A percentile compares a stretch with the other conserved stretches of the same genome.
These are phyloP conservation scores for Pampusana beccarii DNA, from an alignment of 2,113 vertebrate species.

Conservation along the genomic window DNA sequence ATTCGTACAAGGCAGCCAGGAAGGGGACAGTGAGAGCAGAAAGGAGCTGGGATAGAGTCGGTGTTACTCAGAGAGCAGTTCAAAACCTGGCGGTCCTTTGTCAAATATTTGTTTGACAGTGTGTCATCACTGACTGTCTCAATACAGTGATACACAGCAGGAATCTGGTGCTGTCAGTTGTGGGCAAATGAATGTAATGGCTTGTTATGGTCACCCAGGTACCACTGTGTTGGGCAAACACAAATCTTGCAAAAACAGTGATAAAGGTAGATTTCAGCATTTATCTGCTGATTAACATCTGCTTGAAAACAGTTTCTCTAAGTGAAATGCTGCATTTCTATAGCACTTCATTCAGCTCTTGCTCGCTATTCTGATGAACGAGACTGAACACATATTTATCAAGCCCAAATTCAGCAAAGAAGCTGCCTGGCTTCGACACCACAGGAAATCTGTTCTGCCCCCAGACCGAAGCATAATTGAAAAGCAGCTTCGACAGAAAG, in stretches of 20 bases:
- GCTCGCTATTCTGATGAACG: neutral
- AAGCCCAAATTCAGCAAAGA: constrained; percentile 10
- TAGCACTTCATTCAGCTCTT: neutral
- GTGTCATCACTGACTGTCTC: neutral
- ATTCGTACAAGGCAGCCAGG: neutral
- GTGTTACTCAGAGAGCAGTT: neutral
- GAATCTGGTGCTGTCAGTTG: neutral
- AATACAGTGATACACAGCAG: neutral
- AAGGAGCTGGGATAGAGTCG: neutral
- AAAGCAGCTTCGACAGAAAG: neutral
- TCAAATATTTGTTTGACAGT: constrained; percentile 38
- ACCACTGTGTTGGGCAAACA: neutral
- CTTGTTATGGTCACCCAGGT: constrained; percentile 47
- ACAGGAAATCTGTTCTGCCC: constrained; percentile 27
- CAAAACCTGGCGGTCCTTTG: constrained; percentile 7
- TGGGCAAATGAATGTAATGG: neutral
- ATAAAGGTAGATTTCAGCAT: constrained; percentile 1
- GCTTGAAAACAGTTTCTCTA: neutral
- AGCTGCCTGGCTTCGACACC: neutral
- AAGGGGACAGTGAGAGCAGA: neutral
- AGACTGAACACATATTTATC: constrained; percentile 5
- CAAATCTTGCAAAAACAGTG: neutral
- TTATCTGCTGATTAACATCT: neutral
- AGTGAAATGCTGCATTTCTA: neutral
- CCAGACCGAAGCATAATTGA: neutral